These are phyloP conservation scores for Benthosema pterotum DNA, from an alignment of 2,797 vertebrate genomes.

Conservation along the genomic window DNA sequence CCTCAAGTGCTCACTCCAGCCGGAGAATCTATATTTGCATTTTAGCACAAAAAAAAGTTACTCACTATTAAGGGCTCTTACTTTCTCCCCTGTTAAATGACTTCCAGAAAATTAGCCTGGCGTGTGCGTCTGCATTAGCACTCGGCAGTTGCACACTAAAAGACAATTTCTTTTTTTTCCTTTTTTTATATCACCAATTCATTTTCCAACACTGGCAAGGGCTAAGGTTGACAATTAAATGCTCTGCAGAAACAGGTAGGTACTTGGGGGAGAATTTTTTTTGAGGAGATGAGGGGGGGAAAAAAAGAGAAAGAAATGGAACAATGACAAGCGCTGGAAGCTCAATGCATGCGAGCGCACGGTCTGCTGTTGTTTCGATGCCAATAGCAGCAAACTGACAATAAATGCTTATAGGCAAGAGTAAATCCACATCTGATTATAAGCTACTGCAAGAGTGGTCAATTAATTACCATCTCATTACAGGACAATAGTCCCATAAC, in stretches of 20 bases:
- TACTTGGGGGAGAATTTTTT: too few relatives aligned
- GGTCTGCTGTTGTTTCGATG: slow-evolving; percentile 45
- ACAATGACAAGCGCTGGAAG: slow-evolving; percentile 48
- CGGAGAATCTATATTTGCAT: slow-evolving; percentile 66
- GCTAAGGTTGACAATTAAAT: too few relatives aligned
- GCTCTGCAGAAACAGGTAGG: too few relatives aligned
- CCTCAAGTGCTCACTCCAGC: slow-evolving; percentile 58
- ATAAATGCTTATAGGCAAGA: slow-evolving; percentile 42
- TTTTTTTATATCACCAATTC: slow-evolving; percentile 5
- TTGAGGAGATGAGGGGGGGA: too few relatives aligned
- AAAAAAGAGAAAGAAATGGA: slow-evolving; percentile 32
- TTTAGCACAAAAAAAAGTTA: slow-evolving; percentile 55
- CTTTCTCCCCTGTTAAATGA: slow-evolving; percentile 37
- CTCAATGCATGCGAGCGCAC: slow-evolving; percentile 43
- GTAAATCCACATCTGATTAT: slow-evolving; percentile 65
- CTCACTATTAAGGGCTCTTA: slow-evolving; percentile 28
- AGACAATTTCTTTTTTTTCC: slow-evolving; percentile 16
- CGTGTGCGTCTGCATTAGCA: slow-evolving; percentile 46
- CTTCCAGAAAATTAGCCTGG: slow-evolving; percentile 40
- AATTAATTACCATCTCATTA: slow-evolving; percentile 75
- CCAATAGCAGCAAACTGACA: slow-evolving; percentile 34
- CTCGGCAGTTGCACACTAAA: too few relatives aligned
- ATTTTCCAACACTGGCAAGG: slow-evolving; percentile 1
- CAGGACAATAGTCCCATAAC: slow-evolving; percentile 50
- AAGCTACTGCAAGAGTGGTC: slow-evolving; percentile 62